phyloP scores from a whole-genome alignment of 37 sponge, comb jelly and placozoan genomes.

The Hexactinellida sp. region DNA sequence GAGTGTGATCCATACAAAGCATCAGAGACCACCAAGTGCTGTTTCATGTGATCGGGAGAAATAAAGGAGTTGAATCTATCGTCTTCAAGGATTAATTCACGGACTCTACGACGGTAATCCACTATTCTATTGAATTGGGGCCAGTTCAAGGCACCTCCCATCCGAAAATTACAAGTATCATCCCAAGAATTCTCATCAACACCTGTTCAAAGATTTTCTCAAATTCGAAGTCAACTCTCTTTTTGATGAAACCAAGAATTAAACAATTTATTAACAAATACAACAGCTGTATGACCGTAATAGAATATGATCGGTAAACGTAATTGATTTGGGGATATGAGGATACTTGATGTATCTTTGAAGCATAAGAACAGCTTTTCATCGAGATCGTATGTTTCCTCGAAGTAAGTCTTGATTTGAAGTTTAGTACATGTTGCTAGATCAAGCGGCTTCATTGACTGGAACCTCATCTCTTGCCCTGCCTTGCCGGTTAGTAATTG shows the following conservation, averaged over 20 bases:
- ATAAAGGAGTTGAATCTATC: background rate
- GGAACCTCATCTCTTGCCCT: background rate
- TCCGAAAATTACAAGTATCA: constrained; percentile 22
- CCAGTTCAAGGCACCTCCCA: background rate
- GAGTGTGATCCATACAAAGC: background rate
- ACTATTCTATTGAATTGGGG: background rate
- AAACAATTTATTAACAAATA: background rate
- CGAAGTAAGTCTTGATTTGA: constrained; percentile 55
- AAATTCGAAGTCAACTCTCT: constrained; percentile 40
- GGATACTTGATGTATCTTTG: constrained; percentile 26
- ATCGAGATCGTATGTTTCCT: constrained; percentile 53
- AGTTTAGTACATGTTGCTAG: background rate
- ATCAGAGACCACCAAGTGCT: background rate
- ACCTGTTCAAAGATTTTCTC: constrained; percentile 74
- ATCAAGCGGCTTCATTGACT: background rate
- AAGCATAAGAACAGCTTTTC: constrained; percentile 54
- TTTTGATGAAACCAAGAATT: constrained; percentile 20
- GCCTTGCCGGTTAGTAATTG: background rate
- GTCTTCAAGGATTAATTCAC: background rate
- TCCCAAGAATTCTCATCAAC: constrained; percentile 90
- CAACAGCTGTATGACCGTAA: background rate
- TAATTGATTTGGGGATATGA: background rate
- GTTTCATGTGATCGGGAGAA: background rate
- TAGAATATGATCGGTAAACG: background rate
- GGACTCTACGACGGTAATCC: background rate